A percentile compares a stretch with the other conserved stretches of the same genome.
These are phyloP conservation scores for Plotosus lineatus DNA, from an alignment of 2,113 vertebrate species.

Conservation along the genomic window DNA sequence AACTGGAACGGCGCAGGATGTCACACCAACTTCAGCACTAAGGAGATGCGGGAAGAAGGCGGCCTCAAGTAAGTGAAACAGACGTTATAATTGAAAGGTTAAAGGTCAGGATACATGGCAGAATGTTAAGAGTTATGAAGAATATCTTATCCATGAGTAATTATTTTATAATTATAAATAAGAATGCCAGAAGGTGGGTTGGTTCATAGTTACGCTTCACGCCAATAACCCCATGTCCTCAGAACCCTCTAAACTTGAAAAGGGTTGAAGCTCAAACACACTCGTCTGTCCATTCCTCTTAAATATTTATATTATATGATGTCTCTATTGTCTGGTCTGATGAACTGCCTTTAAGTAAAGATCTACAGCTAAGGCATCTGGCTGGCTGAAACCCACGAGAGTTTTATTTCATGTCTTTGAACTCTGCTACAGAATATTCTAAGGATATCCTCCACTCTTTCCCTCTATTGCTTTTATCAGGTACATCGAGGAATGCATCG, in stretches of 20 bases:
- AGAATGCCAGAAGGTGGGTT: background rate
- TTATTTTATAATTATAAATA: background rate
- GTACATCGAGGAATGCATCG: conserved; percentile 88
- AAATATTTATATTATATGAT: too few species aligned
- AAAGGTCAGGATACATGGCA: background rate
- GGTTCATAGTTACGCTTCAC: background rate
- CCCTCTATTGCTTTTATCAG: conserved; percentile 56
- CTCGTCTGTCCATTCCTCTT: too few species aligned
- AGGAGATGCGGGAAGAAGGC: conserved; percentile 86
- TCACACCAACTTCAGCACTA: conserved; percentile 96
- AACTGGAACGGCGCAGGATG: conserved; percentile 96
- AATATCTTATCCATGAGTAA: background rate
- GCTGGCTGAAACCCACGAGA: background rate
- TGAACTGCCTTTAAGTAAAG: background rate
- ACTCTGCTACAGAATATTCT: background rate
- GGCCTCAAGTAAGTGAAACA: conserved; percentile 80
- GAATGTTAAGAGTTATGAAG: background rate
- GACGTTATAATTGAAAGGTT: background rate
- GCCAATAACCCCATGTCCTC: background rate
- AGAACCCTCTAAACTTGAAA: background rate
- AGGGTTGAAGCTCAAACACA: background rate
- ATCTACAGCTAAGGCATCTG: background rate
- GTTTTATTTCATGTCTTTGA: background rate
- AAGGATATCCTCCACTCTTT: background rate
- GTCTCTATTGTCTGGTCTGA: background rate